Base-by-base conservation (phyloP, 2,888 invertebrate genomes). In the Sisyra terminalis region DNA sequence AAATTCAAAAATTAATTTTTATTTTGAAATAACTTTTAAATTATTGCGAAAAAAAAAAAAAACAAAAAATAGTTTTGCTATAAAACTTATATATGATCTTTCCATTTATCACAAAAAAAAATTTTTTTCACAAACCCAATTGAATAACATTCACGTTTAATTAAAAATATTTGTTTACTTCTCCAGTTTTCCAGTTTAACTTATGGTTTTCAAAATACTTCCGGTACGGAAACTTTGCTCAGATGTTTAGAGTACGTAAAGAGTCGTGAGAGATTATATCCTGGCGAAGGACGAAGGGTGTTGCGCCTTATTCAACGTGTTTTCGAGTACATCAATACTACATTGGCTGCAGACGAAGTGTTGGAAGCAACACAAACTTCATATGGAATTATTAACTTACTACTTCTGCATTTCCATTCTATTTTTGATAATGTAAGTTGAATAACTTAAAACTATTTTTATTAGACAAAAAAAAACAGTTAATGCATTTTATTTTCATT, bases 391-490 rank as follows among this genome's bases (percentile, higher is more conserved):
- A 66, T 77, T 32, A 75, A 78, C 56, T 69, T 71, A 50, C 66
- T 86, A 39, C 61, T 84, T 49, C 71, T 70, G 52, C 73, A 70
- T 50, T 70, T 72, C 29, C 68, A 75, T 52, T 75, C 84, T 9
- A 70, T 85, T 50, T 69, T 82, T 46, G 77, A 75, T 61, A 24
- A 24, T 76, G 78, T 60, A 72, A 78, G 72, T 85, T 85, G 58
- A n/a, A n/a, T n/a, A n/a, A n/a, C 59, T 65, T 56, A 36, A 30
- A n/a, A 42, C 44, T 32, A 24, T 24, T 24, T 24, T 24, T 24
- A 24, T 7, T 24, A 24, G 24, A 24, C 3, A 5, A 7, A 24
- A 24, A 24, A 24, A 24, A 5, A 5, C 14, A 8, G 9, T 34
- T 7, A 34, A 34, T 14, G 2, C 13, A 14, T 9, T 32, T 32